phyloP scores from a whole-genome alignment of 2,888 invertebrate genomes.

The Amiota mariae region DNA sequence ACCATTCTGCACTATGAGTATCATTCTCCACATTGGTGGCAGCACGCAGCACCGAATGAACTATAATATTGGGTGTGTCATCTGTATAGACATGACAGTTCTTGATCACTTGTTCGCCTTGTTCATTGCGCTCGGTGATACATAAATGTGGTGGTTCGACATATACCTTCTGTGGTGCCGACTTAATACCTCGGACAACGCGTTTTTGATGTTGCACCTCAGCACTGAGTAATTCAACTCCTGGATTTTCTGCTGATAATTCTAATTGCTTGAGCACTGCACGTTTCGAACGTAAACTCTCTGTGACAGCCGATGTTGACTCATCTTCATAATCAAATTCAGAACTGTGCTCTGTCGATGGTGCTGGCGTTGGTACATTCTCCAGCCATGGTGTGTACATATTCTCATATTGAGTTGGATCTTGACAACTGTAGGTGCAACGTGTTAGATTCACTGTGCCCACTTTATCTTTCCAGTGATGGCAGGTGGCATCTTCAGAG shows the following conservation, averaged over 20 bases:
- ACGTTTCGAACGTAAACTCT: constrained; percentile 56
- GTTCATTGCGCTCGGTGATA: constrained; percentile 61
- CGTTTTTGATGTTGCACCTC: constrained; percentile 49
- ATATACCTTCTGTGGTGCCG: constrained; percentile 62
- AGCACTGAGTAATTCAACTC: constrained; percentile 57
- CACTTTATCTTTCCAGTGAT: constrained; percentile 79
- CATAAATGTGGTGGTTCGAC: constrained; percentile 78
- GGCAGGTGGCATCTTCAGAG: constrained; percentile 79
- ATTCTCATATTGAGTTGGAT: constrained; percentile 71
- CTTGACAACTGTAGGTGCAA: constrained; percentile 82
- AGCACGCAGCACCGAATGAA: constrained; percentile 76
- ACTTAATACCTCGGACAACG: constrained; percentile 50
- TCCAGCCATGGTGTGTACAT: constrained; percentile 71
- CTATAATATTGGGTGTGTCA: constrained; percentile 75
- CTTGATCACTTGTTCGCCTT: constrained; percentile 59
- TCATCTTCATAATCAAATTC: constrained; percentile 74
- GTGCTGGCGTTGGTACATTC: constrained; percentile 62
- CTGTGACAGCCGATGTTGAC: constrained; percentile 66
- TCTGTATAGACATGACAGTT: constrained; percentile 79
- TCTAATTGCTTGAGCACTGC: constrained; percentile 27
- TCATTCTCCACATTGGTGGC: constrained; percentile 72
- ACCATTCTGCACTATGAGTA: constrained; percentile 76
- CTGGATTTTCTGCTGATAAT: constrained; percentile 53
- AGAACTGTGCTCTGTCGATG: constrained; percentile 70
- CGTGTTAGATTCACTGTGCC: constrained; percentile 80